Conservation (phyloP, 2,797 vertebrate genomes). For the Intellagama lesueurii region DNA sequence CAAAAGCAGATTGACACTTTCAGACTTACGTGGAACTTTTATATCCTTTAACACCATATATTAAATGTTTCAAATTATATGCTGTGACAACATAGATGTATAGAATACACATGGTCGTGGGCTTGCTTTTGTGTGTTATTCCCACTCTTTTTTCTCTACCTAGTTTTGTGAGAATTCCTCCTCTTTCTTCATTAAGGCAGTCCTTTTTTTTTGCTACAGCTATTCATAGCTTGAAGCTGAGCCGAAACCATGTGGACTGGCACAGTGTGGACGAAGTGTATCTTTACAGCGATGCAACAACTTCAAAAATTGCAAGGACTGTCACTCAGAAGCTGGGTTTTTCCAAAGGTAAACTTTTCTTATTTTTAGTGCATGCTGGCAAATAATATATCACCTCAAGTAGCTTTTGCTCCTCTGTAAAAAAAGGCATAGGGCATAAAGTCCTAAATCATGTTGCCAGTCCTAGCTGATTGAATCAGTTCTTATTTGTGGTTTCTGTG, state of each 20-base stretch:
- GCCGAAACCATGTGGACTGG: constrained; percentile 96
- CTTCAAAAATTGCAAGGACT: constrained; percentile 97
- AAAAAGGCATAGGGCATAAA: neutral
- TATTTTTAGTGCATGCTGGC: neutral
- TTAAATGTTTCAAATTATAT: neutral
- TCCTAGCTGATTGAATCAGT: no score
- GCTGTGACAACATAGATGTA: neutral
- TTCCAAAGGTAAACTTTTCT: constrained; percentile 91
- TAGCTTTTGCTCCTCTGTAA: accelerated
- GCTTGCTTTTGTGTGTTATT: constrained; percentile 13
- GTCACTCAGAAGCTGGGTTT: constrained; percentile 97
- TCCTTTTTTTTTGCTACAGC: constrained; percentile 79
- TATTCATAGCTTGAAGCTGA: constrained; percentile 93
- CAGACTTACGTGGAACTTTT: neutral
- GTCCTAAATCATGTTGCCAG: no score
- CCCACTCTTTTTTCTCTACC: neutral
- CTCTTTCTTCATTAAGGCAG: constrained; percentile 3
- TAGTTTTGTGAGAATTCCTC: constrained; percentile 19
- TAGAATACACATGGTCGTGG: neutral
- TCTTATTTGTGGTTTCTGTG: no score
- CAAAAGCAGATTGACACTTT: neutral
- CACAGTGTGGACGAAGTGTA: constrained; percentile 97
- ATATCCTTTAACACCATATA: neutral
- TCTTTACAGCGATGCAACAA: constrained; percentile 97
- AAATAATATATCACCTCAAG: neutral